Base-by-base conservation (phyloP, 2,113 vertebrate genomes). In the Pholis gunnellus region DNA sequence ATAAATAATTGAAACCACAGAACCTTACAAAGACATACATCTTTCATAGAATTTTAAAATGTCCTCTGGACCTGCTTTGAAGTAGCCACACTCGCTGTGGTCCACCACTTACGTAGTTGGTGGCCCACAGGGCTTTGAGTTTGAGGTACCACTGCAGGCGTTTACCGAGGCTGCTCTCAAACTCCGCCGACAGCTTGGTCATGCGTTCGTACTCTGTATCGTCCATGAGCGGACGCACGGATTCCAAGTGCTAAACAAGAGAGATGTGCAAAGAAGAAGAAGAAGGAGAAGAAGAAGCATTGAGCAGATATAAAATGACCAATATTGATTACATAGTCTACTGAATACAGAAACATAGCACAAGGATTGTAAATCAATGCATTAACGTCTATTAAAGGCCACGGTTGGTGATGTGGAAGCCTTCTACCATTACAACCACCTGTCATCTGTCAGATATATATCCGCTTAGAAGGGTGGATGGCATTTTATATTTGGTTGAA, bases 61-160 rank as follows among this genome's bases (percentile, higher is more conserved):
- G 6, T 71, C 57, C 5, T 54, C 52, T 50, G 40, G 46, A n/a
- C 22, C 78, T 46, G 61, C 77, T 68, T 56, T 3, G 5, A 67
- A 60, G 70, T 29, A 25, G 59, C 71, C 52, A 40, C 54, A 38
- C 15, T 73, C 18, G 9, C 7, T 13, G 72, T 29, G 27, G 34
- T 65, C n/a, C 5, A 29, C 52, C 46, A 96, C 97, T 97, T 91
- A 98, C 97, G 5, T 98, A 98, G 89, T 98, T 98, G 78, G 96
- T 79, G 10, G 96, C 93, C 96, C 96, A 98, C 90, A 97, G 95
- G 57, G 96, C 95, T 87, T 98, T 98, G 75, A 98, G 95, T 54
- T 94, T 95, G 81, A 98, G 95, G 88, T 97, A 96, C 95, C 96
- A 96, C 93, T 98, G 97, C 81, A 97, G 92, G 1, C 95, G 93